These are phyloP conservation scores for Pantherophis vulpinus DNA, from an alignment of 2,797 vertebrate genomes.

Conservation along the genomic window DNA sequence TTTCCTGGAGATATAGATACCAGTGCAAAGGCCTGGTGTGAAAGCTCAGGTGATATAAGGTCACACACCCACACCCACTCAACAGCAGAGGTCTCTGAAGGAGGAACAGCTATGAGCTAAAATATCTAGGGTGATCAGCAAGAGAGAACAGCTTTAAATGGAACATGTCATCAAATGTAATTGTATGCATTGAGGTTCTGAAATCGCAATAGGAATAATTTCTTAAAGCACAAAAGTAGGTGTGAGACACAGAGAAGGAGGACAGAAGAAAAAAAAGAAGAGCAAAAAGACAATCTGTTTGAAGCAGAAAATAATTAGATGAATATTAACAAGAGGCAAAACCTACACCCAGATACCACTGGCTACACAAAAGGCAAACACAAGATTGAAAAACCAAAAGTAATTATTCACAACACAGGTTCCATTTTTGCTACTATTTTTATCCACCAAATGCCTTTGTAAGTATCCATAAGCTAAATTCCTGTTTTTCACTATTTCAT, in stretches of 20 bases:
- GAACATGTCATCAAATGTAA: constrained; percentile 26
- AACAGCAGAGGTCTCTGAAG: constrained; percentile 23
- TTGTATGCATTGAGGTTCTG: constrained; percentile 17
- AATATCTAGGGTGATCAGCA: constrained; percentile 6
- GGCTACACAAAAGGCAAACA: constrained; percentile 32
- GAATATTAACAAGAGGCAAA: constrained; percentile 50
- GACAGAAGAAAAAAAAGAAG: neutral
- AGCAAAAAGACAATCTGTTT: constrained; percentile 10
- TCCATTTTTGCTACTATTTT: constrained; percentile 32
- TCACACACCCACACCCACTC: constrained; percentile 12
- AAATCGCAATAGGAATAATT: neutral
- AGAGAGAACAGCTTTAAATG: constrained; percentile 31
- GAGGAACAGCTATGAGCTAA: constrained; percentile 11
- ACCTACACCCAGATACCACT: constrained; percentile 33
- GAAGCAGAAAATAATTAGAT: constrained; percentile 26
- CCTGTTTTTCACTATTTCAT: constrained; percentile 31
- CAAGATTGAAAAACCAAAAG: constrained; percentile 50
- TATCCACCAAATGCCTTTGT: constrained; percentile 42
- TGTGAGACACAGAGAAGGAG: neutral
- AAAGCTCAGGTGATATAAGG: neutral
- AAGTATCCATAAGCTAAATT: constrained; percentile 40
- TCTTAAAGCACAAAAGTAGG: constrained; percentile 30
- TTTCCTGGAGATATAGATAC: constrained; percentile 31
- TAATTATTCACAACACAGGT: constrained; percentile 56
- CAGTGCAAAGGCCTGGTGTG: constrained; percentile 9